phyloP scores from a whole-genome alignment of 2,888 invertebrate genomes.

The Atrina japonica region DNA sequence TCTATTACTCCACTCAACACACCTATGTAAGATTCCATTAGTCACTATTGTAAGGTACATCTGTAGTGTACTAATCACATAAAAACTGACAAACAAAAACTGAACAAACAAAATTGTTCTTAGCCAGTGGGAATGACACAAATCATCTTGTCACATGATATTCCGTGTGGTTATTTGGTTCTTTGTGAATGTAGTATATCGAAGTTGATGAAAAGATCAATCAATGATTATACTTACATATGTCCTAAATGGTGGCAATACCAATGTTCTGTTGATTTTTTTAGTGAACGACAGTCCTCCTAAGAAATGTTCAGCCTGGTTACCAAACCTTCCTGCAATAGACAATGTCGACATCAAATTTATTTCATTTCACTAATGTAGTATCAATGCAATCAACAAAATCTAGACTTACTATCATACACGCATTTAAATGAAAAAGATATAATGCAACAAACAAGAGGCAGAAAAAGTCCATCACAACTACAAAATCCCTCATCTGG shows the following conservation, averaged over 20 bases:
- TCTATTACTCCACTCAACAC: too few species aligned
- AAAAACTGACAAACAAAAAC: neutral
- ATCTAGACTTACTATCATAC: constrained; percentile 2
- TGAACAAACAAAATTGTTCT: neutral
- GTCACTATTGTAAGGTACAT: too few species aligned
- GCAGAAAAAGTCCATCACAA: too few species aligned
- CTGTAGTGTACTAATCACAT: too few species aligned
- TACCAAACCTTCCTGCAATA: constrained; percentile 80
- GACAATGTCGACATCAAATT: too few species aligned
- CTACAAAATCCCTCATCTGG: too few species aligned
- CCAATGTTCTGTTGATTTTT: constrained; percentile 73
- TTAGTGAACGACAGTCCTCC: constrained; percentile 79
- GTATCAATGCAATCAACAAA: too few species aligned
- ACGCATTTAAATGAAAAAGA: constrained; percentile 3
- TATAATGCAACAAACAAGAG: constrained; percentile 6
- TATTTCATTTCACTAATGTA: too few species aligned
- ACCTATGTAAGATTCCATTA: too few species aligned
- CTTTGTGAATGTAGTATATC: neutral
- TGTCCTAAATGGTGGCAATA: constrained; percentile 78
- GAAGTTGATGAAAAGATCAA: neutral
- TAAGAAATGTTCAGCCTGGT: constrained; percentile 79
- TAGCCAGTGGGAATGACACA: neutral
- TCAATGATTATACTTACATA: constrained; percentile 66
- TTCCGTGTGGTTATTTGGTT: too few species aligned
- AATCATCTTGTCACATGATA: too few species aligned